A percentile compares a stretch with the other conserved stretches of the same genome.
phyloP scores from a whole-genome alignment of 2,113 vertebrate species.

The Pogona vitticeps region DNA sequence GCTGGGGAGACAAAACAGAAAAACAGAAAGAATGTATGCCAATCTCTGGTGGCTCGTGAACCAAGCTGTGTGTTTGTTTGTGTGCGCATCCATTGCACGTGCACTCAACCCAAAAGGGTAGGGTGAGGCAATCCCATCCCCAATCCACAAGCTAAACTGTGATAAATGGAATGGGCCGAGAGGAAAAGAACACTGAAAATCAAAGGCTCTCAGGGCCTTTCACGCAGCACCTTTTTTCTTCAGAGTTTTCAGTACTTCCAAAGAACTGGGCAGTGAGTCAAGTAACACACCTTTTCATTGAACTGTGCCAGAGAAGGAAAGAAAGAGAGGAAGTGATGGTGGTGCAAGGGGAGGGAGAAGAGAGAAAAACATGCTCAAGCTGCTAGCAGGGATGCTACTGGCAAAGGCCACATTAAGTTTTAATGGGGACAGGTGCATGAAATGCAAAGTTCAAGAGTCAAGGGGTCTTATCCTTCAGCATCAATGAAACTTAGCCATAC shows the following conservation, averaged over 20 bases:
- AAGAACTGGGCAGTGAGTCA: too few relatives aligned
- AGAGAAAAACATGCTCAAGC: neutral
- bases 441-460: neutral
- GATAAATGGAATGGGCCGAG: neutral
- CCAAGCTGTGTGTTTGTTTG: too few relatives aligned
- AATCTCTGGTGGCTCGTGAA: too few relatives aligned
- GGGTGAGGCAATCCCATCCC: too few relatives aligned
- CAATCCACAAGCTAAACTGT: too few relatives aligned
- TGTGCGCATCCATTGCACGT: too few relatives aligned
- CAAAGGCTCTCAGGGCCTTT: neutral
- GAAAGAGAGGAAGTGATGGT: neutral
- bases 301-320: neutral
- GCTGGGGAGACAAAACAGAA: neutral
- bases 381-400: neutral
- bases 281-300: too few relatives aligned
- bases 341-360: neutral
- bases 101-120: too few relatives aligned
- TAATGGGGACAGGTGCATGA: neutral
- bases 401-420: neutral
- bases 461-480: neutral
- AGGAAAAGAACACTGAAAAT: neutral
- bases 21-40: neutral
- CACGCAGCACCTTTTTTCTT: neutral
- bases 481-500: neutral
- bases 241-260: neutral